phyloP scores from a whole-genome alignment of 2,797 vertebrate genomes.

The Poeciliopsis turneri region DNA sequence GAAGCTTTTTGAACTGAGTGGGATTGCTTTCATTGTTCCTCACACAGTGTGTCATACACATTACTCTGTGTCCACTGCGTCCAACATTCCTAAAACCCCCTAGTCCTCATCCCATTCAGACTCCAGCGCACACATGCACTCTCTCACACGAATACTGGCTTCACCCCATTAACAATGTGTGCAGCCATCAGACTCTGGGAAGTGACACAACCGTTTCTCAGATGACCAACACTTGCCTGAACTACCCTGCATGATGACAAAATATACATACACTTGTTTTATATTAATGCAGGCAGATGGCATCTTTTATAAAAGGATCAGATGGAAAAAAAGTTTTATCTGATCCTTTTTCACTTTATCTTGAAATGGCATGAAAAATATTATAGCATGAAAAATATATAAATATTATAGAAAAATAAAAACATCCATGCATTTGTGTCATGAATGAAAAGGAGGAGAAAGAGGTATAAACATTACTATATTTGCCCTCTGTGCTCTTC shows the following conservation, averaged over 20 bases:
- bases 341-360: neutral
- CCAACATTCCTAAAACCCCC: constrained; percentile 59
- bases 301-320: neutral
- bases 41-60: constrained; percentile 39
- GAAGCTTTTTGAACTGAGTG: constrained; percentile 63
- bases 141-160: constrained; percentile 29
- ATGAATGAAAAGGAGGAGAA: too few species aligned
- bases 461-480: too few species aligned
- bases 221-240: constrained; percentile 62
- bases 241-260: constrained; percentile 42
- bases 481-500: neutral
- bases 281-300: neutral
- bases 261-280: neutral
- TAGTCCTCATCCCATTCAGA: constrained; percentile 44
- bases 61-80: constrained; percentile 46
- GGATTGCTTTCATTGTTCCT: constrained; percentile 63
- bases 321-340: neutral
- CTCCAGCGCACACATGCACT: constrained; percentile 10
- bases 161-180: constrained; percentile 60
- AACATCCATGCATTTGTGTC: neutral
- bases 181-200: constrained; percentile 62
- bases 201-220: constrained; percentile 63
- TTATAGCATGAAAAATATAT: neutral
- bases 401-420: neutral
- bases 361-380: neutral